A percentile compares a stretch with the other conserved stretches of the same genome.
These are phyloP conservation scores for Adelosebastes latens DNA, from an alignment of 2,797 vertebrate species.

Conservation along the genomic window DNA sequence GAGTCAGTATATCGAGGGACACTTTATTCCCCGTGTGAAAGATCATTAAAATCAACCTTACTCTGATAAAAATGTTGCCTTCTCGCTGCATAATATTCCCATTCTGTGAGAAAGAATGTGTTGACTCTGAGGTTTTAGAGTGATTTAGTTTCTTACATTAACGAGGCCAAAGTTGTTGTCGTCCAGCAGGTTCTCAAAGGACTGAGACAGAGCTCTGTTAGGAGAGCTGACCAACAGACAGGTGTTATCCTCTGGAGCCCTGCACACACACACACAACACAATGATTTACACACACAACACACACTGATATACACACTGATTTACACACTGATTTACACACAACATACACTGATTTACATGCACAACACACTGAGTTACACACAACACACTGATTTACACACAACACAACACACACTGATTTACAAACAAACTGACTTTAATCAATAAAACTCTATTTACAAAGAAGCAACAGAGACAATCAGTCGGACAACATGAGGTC, in stretches of 20 bases:
- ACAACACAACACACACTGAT: not conserved
- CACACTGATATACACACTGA: not conserved
- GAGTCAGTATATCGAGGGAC: too few species aligned
- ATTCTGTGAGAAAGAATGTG: too few species aligned
- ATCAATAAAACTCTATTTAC: too few species aligned
- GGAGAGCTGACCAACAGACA: slow-evolving; percentile 88
- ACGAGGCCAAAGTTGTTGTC: slow-evolving; percentile 90
- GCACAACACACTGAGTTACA: too few species aligned
- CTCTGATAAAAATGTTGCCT: too few species aligned
- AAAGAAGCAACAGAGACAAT: too few species aligned
- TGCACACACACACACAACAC: slow-evolving; percentile 45
- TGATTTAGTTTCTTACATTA: slow-evolving; percentile 80
- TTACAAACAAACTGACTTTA: not conserved
- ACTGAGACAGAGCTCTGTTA: slow-evolving; percentile 92
- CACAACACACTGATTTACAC: too few species aligned
- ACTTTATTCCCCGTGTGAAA: too few species aligned
- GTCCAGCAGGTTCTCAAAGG: slow-evolving; percentile 96
- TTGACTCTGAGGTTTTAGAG: too few species aligned
- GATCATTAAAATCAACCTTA: too few species aligned
- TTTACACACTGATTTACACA: not conserved
- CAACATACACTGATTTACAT: not conserved
- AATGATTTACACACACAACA: not conserved
- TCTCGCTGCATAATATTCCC: too few species aligned
- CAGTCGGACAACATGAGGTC: too few species aligned
- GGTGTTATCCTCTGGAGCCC: slow-evolving; percentile 85